phyloP scores from a whole-genome alignment of 2,888 invertebrate species.

The Brassicogethes aeneus region DNA sequence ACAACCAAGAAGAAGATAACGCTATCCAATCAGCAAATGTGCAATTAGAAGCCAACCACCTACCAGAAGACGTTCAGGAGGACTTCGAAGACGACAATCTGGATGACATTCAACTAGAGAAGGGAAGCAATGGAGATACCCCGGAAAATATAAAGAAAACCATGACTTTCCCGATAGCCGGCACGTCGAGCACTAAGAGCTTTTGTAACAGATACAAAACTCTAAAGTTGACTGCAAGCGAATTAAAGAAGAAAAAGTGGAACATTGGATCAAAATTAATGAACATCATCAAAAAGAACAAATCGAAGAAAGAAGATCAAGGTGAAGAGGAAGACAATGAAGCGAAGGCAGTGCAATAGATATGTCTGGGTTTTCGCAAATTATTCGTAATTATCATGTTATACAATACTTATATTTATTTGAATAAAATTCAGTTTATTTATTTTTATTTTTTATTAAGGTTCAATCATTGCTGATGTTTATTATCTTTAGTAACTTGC shows the following conservation, averaged over 20 bases:
- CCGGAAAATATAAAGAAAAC: conserved; percentile 15
- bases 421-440: no score
- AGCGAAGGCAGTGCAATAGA: neutral
- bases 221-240: conserved; percentile 16
- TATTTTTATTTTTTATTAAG: no score
- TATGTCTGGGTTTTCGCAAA: no score
- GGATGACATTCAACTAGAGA: conserved; percentile 18
- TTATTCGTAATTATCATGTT: no score
- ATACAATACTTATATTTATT: no score
- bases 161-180: conserved; percentile 23
- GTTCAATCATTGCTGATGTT: no score
- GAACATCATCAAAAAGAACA: conserved; percentile 22
- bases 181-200: conserved; percentile 15
- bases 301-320: conserved; percentile 14
- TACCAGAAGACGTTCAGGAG: no score
- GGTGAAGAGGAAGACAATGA: conserved; percentile 7
- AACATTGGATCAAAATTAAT: conserved; percentile 24
- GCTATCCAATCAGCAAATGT: no score
- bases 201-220: conserved; percentile 13
- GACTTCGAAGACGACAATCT: conserved; percentile 11
- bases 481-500: no score
- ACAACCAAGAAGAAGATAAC: no score
- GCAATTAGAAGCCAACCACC: no score
- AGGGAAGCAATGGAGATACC: conserved; percentile 8
- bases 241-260: conserved; percentile 27